A percentile compares a stretch with the other conserved stretches of the same genome.
phyloP scores from a whole-genome alignment of 2,113 vertebrate species.

The Ginglymostoma cirratum region DNA sequence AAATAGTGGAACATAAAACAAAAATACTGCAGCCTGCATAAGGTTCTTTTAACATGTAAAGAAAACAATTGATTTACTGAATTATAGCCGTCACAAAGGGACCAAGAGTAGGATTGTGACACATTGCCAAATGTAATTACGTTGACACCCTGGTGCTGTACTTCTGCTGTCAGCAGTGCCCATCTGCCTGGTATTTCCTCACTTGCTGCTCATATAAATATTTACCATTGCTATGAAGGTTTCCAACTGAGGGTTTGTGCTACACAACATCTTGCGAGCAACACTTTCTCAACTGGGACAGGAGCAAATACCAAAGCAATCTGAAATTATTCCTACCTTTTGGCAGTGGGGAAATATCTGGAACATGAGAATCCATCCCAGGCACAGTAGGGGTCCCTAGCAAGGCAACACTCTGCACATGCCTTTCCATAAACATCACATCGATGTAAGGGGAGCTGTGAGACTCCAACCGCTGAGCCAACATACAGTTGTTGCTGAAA shows the following conservation, averaged over 20 bases:
- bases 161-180: neutral
- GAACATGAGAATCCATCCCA: slow-evolving; percentile 94
- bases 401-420: slow-evolving; percentile 93
- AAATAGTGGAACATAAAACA: neutral
- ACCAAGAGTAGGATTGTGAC: neutral
- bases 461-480: slow-evolving; percentile 76
- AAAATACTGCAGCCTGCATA: neutral
- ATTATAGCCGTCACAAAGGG: neutral
- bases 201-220: neutral
- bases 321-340: slow-evolving; percentile 66
- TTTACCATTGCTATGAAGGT: neutral
- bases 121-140: neutral
- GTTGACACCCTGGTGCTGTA: neutral
- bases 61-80: neutral
- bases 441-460: slow-evolving; percentile 88
- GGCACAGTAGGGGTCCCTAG: slow-evolving; percentile 93
- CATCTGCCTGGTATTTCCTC: neutral
- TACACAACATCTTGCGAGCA: neutral
- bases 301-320: neutral
- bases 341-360: slow-evolving; percentile 94
- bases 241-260: neutral
- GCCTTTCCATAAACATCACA: slow-evolving; percentile 92
- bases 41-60: neutral
- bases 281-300: neutral
- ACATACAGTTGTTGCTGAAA: slow-evolving; percentile 91